phyloP scores from a whole-genome alignment of 2,888 invertebrate genomes.

The Odontocerum albicorne region DNA sequence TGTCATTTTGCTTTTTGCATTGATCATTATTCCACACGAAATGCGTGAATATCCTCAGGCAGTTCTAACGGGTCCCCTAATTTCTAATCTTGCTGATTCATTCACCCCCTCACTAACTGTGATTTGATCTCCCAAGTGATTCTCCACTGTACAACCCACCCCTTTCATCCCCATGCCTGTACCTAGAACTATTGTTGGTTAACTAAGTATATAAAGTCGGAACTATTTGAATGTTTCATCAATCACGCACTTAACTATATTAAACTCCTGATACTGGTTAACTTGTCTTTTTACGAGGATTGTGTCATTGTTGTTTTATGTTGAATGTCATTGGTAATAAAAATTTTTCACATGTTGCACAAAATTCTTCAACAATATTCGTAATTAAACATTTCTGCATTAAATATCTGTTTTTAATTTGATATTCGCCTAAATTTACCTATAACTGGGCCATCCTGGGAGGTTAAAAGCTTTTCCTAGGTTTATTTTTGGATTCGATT shows the following conservation, averaged over 20 bases:
- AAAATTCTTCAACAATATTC: not conserved
- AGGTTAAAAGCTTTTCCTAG: too few relatives aligned
- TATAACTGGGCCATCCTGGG: too few relatives aligned
- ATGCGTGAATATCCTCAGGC: not conserved
- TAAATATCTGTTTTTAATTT: too few relatives aligned
- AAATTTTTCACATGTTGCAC: not conserved
- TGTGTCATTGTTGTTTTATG: too few relatives aligned
- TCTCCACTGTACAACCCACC: slow-evolving; percentile 3
- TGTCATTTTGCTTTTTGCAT: not conserved
- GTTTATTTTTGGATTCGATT: too few relatives aligned
- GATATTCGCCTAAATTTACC: too few relatives aligned
- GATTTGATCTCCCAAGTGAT: slow-evolving; percentile 33
- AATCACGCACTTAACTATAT: not conserved
- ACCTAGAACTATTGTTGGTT: not conserved
- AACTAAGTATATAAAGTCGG: not conserved
- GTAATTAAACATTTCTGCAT: too few relatives aligned
- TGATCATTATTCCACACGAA: not conserved
- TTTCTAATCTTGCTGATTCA: slow-evolving; percentile 35
- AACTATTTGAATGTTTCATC: not conserved
- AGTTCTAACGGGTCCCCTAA: slow-evolving; percentile 15
- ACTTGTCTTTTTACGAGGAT: too few relatives aligned
- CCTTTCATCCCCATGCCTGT: not conserved
- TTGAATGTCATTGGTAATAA: too few relatives aligned
- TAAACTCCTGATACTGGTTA: too few relatives aligned
- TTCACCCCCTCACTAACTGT: slow-evolving; percentile 27